phyloP scores from a whole-genome alignment of 2,797 vertebrate genomes.

The Argyrosomus regius region DNA sequence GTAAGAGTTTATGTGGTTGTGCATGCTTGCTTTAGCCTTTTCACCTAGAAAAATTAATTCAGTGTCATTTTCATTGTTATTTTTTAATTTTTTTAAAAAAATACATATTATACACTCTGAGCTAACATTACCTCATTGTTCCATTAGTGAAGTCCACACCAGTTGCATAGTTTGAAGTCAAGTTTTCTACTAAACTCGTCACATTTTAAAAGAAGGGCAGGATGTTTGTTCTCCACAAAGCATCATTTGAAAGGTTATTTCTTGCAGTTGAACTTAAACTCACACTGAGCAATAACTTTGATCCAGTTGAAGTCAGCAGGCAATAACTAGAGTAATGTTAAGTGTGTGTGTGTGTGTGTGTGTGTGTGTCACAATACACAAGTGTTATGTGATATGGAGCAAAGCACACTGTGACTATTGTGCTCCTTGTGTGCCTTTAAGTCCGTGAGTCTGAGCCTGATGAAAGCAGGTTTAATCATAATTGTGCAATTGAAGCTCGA shows the following conservation, averaged over 20 bases:
- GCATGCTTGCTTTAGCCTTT: not conserved
- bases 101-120: not conserved
- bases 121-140: not conserved
- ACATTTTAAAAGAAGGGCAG: not conserved
- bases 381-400: slow-evolving; percentile 44
- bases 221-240: slow-evolving; percentile 1
- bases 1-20: no score
- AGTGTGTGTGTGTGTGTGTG: not conserved
- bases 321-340: slow-evolving; percentile 1
- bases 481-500: slow-evolving; percentile 63
- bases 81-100: not conserved
- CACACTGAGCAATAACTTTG: slow-evolving; percentile 39
- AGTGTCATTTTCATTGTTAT: not conserved
- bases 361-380: slow-evolving; percentile 14
- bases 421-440: slow-evolving; percentile 54
- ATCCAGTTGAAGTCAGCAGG: slow-evolving; percentile 29
- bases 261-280: slow-evolving; percentile 3
- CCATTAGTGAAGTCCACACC: not conserved
- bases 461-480: slow-evolving; percentile 76
- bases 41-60: not conserved
- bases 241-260: not conserved
- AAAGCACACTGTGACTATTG: slow-evolving; percentile 73
- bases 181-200: not conserved
- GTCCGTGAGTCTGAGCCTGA: slow-evolving; percentile 62
- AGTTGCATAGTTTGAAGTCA: not conserved